Evolutionary conservation across 2,113 vertebrate genomes (phyloP), one percentile per base, ranked within the genome.

Genomic region (Empidonax traillii): DNA sequence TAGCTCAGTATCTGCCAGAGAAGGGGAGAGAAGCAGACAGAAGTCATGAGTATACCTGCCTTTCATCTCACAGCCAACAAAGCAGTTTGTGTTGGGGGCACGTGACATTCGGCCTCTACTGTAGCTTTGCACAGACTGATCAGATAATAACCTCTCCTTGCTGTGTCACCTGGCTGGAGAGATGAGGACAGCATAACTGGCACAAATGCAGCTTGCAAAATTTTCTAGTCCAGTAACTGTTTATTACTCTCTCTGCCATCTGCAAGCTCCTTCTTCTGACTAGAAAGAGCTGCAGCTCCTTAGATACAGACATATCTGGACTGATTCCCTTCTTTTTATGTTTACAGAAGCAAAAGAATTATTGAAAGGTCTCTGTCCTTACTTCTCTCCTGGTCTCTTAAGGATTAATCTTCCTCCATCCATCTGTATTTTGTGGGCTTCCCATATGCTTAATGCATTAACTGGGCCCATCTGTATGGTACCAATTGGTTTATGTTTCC

Each of bases 1-100:
- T 72, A 99, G 98, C 75, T 98, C 98, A 0, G 99, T 98, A 95
- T 99, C 99, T 99, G 97, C 23, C 73, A 76, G 86, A 74, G n/a
- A 87, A 62, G 44, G 58, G 18, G 20, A 53, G 28, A 71, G 12
- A 72, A 75, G 39, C 43, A 80, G 10, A 75, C 65, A 84, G 30
- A 55, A 76, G 51, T 61, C 21, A 44, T 65, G 55, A 94, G n/a
- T 24, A 14, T 3, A 55, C 15, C 80, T 77, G 66, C 39, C 43
- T 69, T 62, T 44, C 33, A 52, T 37, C 53, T 83, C 37, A 27
- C 37, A 75, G 72, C 61, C 66, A 72, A 53, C 71, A 85, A 22
- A 37, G 43, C 41, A 20, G 21, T 55, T 41, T 31, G 46, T 3
- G 0, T 9, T 25, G 47, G 3, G 28, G 5, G 8, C 7, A 22